Conservation (phyloP, 2,113 vertebrate genomes). For the Thalassoma bifasciatum region DNA sequence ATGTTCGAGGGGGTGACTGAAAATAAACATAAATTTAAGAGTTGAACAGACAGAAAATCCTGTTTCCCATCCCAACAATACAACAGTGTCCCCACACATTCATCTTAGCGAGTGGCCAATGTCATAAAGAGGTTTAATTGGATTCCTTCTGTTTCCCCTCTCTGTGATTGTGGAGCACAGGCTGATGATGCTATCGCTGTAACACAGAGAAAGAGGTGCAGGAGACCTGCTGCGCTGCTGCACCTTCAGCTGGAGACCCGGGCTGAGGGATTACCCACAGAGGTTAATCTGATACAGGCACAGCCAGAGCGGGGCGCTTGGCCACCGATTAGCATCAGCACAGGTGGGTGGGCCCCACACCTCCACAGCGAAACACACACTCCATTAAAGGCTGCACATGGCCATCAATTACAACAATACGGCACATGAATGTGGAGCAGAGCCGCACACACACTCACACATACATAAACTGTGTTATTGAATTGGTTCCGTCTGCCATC, state of each 20-base stretch:
- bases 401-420: constrained; percentile 12
- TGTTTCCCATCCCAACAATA: constrained; percentile 64
- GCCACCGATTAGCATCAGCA: constrained; percentile 35
- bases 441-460: neutral
- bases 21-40: neutral
- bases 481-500: constrained; percentile 29
- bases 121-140: constrained; percentile 54
- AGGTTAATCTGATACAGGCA: constrained; percentile 47
- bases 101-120: constrained; percentile 52
- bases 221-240: neutral
- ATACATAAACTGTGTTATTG: constrained; percentile 34
- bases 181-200: neutral
- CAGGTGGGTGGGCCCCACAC: constrained; percentile 28
- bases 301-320: constrained; percentile 21
- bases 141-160: constrained; percentile 47
- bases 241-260: neutral
- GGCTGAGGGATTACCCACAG: constrained; percentile 26
- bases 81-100: constrained; percentile 64
- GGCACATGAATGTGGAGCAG: neutral
- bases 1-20: neutral
- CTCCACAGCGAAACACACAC: constrained; percentile 13
- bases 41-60: constrained; percentile 10
- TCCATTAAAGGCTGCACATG: constrained; percentile 17
- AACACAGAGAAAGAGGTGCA: constrained; percentile 18
- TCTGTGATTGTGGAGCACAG: constrained; percentile 9